Base-by-base conservation (phyloP, 2,797 vertebrate genomes). In the Helarctos malayanus region DNA sequence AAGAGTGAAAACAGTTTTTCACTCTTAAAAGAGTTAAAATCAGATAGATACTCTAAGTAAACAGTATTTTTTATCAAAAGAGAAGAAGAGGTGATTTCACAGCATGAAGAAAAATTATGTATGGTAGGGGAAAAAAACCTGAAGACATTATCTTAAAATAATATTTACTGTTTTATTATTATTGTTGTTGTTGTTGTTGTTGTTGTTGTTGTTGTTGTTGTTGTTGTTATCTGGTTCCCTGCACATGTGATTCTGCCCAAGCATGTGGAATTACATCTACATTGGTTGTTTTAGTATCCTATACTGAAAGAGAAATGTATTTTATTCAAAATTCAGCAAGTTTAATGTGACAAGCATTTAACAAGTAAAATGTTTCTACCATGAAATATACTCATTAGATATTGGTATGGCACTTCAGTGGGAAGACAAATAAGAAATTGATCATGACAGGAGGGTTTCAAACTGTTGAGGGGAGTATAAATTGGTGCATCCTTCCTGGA, bases 351-450 rank as follows among this genome's bases (percentile, higher is more conserved):
- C 25, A 92, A 83, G 35, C 19, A 95, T 88, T 96, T 86, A 81
- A 87, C 78, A 54, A 83, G 73, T 45, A 52, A 83, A 97, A 47
- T 82, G 38, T 57, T 96, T 92, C 82, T 57, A n/a, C 14, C 59
- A 91, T 93, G 16, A 92, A 93, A 80, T 85, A 93, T 84, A 93
- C 11, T 79, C 95, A 89, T 97, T 96, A 97, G 29, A 96, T 75
- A 95, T 84, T 96, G 52, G 38, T 63, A 85, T 61, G 65, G 35
- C 38, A 35, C 35, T 47, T 92, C 81, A 86, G 38, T 78, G 21
- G 38, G n/a, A 32, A 75, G n/a, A 80, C n/a, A 96, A 94, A 80
- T 29, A 89, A 81, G 52, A 91, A 95, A 27, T 32, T 82, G 27
- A 90, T 61, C 73, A 73, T 11, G 21, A 57, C 29, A 25, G 38